Evolutionary conservation across 2,888 invertebrate species (phyloP).

Genomic region (Trichogramma evanescens): DNA sequence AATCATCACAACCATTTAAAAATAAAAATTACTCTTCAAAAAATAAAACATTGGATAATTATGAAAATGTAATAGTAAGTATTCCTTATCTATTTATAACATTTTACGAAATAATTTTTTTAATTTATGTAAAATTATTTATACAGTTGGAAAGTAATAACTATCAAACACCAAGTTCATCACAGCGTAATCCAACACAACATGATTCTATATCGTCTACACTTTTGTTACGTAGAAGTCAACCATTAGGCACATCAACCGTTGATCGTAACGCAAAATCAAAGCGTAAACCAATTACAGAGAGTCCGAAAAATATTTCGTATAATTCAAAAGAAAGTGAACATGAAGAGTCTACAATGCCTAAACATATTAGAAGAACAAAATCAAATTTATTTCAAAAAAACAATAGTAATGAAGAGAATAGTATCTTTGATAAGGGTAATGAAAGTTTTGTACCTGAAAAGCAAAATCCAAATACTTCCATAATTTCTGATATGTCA

Average conservation of each 20-base stretch:
- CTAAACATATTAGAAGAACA: neutral
- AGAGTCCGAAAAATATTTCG: too few relatives aligned
- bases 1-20: too few relatives aligned
- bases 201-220: neutral
- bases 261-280: neutral
- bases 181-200: neutral
- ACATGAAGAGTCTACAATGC: neutral
- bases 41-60: neutral
- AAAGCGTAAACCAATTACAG: neutral
- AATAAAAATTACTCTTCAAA: too few relatives aligned
- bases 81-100: neutral
- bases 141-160: neutral
- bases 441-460: too few relatives aligned
- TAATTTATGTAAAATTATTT: neutral
- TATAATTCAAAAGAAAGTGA: neutral
- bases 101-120: neutral
- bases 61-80: neutral
- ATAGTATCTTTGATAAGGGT: too few relatives aligned
- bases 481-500: too few relatives aligned
- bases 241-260: neutral
- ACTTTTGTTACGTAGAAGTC: neutral
- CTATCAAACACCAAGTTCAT: conserved; percentile 7
- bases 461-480: too few relatives aligned
- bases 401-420: too few relatives aligned
- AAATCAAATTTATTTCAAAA: neutral